Percentiles rank a stretch among this genome's conserved stretches.
These are phyloP conservation scores for Catonia carolina DNA, from an alignment of 2,888 invertebrate genomes.

Conservation along the genomic window DNA sequence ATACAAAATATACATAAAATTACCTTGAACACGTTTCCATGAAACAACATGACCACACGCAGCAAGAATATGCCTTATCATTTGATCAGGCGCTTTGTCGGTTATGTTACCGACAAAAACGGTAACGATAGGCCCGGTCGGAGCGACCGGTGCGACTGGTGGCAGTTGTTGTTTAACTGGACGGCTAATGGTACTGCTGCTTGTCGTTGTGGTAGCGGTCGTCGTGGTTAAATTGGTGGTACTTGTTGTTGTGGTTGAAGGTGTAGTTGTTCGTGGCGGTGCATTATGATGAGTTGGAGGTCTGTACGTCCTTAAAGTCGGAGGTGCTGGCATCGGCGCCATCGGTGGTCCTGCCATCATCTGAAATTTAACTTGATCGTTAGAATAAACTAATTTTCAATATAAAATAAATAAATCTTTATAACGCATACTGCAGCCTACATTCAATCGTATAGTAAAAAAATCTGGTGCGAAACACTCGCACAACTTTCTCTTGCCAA, in stretches of 20 bases:
- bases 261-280: not conserved
- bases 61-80: constrained; percentile 86
- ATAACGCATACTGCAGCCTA: no score
- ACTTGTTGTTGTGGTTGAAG: not conserved
- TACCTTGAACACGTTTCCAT: constrained; percentile 91
- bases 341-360: constrained; percentile 49
- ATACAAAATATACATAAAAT: no score
- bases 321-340: constrained; percentile 40
- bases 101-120: constrained; percentile 97
- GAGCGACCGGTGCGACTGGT: constrained; percentile 19
- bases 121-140: constrained; percentile 80
- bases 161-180: not conserved
- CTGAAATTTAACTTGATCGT: constrained; percentile 43
- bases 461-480: no score
- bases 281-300: constrained; percentile 12
- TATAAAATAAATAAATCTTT: not conserved
- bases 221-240: constrained; percentile 7
- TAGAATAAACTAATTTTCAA: no score
- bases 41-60: constrained; percentile 91
- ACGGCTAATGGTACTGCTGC: not conserved
- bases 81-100: constrained; percentile 87
- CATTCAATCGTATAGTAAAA: no score
- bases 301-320: constrained; percentile 34
- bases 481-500: no score
- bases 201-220: constrained; percentile 18